phyloP scores from a whole-genome alignment of 2,113 vertebrate genomes.

The Actenoides hombroni region DNA sequence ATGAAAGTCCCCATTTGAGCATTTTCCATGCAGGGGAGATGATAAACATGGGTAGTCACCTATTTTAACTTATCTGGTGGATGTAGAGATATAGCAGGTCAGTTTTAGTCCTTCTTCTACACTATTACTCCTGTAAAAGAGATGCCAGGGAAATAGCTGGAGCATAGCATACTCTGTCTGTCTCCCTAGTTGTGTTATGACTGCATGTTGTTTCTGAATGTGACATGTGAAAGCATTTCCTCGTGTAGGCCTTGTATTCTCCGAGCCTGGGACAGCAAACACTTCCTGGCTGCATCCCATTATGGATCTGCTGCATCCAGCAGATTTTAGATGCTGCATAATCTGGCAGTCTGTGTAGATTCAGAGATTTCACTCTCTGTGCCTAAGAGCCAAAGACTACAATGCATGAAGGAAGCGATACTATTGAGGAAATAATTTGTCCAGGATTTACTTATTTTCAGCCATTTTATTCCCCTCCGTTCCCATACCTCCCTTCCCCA shows the following conservation, averaged over 20 bases:
- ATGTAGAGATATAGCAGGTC: background rate
- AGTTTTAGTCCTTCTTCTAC: background rate
- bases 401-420: background rate
- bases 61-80: background rate
- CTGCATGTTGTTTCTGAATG: background rate
- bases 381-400: background rate
- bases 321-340: background rate
- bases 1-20: background rate
- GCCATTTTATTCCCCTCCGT: background rate
- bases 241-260: conserved; percentile 1
- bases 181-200: conserved; percentile 21
- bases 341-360: conserved; percentile 14
- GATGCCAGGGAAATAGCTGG: background rate
- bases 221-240: conserved; percentile 24
- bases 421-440: background rate
- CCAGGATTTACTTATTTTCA: background rate
- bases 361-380: conserved; percentile 6
- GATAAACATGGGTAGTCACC: background rate
- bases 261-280: conserved; percentile 23
- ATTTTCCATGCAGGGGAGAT: background rate
- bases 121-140: background rate
- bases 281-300: background rate
- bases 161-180: background rate
- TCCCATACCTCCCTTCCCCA: too few relatives aligned
- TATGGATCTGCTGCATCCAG: conserved; percentile 5